Evolutionary conservation across 2,113 vertebrate genomes (phyloP).

Genomic region (Paradoxurus hermaphroditus): DNA sequence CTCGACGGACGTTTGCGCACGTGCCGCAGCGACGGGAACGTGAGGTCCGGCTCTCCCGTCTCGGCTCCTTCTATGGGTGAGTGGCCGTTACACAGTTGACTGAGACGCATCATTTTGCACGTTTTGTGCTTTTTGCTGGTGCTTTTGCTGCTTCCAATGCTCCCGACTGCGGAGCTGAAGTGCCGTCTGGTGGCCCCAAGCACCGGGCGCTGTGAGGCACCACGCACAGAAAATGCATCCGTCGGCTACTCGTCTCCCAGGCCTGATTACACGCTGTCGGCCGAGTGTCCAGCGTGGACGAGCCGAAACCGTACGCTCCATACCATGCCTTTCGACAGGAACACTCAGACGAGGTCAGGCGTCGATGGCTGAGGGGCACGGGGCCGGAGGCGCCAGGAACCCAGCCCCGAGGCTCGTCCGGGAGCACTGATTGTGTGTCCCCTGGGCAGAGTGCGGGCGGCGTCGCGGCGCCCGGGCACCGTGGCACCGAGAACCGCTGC

Average conservation of each 20-base stretch:
- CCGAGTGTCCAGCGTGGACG: rapidly evolving
- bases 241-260: neutral
- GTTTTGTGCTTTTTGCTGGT: neutral
- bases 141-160: neutral
- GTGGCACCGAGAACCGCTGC: rapidly evolving
- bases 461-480: rapidly evolving
- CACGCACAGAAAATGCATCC: neutral
- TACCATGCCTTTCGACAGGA: neutral
- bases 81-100: neutral
- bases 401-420: neutral
- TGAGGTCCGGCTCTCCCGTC: neutral
- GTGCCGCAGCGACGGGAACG: neutral
- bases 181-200: neutral
- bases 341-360: neutral
- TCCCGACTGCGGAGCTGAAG: neutral
- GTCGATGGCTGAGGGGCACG: neutral
- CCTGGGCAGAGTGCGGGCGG: neutral
- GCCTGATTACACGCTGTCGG: rapidly evolving
- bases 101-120: neutral
- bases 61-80: too few relatives aligned
- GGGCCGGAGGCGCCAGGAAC: neutral
- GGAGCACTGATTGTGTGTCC: neutral
- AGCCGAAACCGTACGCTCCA: neutral
- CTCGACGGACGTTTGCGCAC: rapidly evolving
- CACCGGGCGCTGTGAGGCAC: neutral